Conservation (phyloP, 2,797 vertebrate genomes). For the Schizothorax lantsangensis region DNA sequence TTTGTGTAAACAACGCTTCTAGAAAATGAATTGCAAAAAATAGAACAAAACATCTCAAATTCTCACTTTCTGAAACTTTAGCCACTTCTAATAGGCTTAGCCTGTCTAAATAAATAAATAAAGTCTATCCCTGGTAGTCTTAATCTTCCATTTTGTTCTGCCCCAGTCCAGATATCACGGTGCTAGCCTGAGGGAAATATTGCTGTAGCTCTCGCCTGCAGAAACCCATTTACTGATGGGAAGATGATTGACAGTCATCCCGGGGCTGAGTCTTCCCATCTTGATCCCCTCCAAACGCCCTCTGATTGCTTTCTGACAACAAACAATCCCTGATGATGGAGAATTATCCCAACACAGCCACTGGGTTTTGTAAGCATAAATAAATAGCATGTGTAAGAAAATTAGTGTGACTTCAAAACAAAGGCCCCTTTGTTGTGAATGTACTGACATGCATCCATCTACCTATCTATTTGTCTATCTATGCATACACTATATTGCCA, state of each 20-base stretch:
- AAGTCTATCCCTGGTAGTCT: conserved; percentile 9
- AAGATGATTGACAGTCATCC: conserved; percentile 59
- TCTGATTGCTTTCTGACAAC: conserved; percentile 56
- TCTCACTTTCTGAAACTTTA: conserved; percentile 9
- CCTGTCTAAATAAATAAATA: conserved; percentile 34
- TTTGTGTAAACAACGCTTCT: neutral
- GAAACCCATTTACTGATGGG: conserved; percentile 55
- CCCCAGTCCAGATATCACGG: conserved; percentile 43
- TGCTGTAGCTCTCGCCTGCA: conserved; percentile 43
- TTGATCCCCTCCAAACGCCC: conserved; percentile 59
- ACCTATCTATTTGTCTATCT: neutral
- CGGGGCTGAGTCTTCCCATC: conserved; percentile 41
- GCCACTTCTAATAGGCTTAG: conserved; percentile 24
- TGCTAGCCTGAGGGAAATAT: conserved; percentile 57
- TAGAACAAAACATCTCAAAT: neutral
- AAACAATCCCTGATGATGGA: conserved; percentile 45
- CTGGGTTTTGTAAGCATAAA: conserved; percentile 40
- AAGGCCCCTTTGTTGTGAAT: neutral
- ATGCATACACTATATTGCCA: too few relatives aligned
- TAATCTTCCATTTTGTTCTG: conserved; percentile 56
- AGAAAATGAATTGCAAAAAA: neutral
- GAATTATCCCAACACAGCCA: conserved; percentile 38
- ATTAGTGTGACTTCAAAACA: neutral
- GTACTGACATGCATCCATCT: neutral
- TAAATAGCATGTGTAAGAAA: conserved; percentile 38